Base-by-base conservation (phyloP, 2,797 vertebrate genomes). In the Tenualosa thibaudeaui region DNA sequence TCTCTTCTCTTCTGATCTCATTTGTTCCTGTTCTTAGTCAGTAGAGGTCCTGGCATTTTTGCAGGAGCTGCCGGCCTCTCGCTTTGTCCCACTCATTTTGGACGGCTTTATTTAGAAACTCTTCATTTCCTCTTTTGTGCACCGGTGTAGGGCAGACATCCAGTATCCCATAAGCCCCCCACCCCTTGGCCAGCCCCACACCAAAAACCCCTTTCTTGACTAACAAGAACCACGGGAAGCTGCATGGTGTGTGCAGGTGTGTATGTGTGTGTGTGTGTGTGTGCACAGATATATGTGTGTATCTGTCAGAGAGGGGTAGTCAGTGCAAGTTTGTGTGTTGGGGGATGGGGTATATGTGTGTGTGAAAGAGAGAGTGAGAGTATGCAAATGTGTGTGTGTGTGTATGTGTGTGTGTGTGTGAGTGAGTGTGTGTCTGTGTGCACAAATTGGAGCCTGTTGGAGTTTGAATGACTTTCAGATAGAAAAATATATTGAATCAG, bases 41-140 rank as follows among this genome's bases (percentile, higher is more conserved):
- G 17, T 5, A 68, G 51, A 87, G 87, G 85, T 2, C 86, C 87
- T 85, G 87, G 58, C 81, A 60, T 71, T 49, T 49, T 49, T 84
- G 54, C 82, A 49, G 82, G 78, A 88, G 68, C 88, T 85, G 89
- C 51, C 83, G 81, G 83, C 81, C 60, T 49, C 75, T 51, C 50
- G 0, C 75, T 86, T 86, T 58, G 82, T 89, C 88, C 85, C 88
- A 87, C 89, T 95, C 94, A 95, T 95, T 95, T 94, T 88, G 89
- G 92, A 84, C 81, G 92, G 92, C 93, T 95, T 95, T 94, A 93
- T 90, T 88, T 91, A 93, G 93, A 95, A 93, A 95, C 92, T 92
- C 92, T 93, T 96, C 92, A 96, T 96, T 96, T 95, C 95, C 95
- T 94, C 90, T 85, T 82, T 81, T 85, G 83, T 75, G 86, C 53